phyloP scores from a whole-genome alignment of 1,140 invertebrate species.

The Andricus grossulariae region DNA sequence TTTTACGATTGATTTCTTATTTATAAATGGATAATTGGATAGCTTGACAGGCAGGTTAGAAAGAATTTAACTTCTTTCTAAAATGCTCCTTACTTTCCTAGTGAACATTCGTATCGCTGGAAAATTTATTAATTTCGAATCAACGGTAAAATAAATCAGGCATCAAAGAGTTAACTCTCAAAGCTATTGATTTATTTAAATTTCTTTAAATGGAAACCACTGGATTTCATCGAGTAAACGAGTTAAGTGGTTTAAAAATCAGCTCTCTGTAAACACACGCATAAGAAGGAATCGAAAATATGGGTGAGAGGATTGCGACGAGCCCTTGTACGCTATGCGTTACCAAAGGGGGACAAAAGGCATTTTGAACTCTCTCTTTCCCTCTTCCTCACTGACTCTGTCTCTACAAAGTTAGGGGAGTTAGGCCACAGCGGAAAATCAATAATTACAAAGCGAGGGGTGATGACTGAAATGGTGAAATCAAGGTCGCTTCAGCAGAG shows the following conservation, averaged over 20 bases:
- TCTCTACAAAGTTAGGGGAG: conserved; percentile 74
- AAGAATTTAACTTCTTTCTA: no score
- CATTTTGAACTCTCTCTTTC: conserved; percentile 69
- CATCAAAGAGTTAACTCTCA: no score
- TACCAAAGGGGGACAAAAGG: conserved; percentile 70
- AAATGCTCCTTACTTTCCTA: no score
- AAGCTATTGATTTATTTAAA: no score
- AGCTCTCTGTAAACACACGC: conserved; percentile 35
- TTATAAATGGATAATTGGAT: no score
- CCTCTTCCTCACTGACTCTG: conserved; percentile 50
- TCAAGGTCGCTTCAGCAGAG: conserved; percentile 71
- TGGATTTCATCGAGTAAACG: background rate
- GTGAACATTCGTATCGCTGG: no score
- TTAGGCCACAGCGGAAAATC: conserved; percentile 73
- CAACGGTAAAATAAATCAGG: no score
- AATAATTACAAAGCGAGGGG: conserved; percentile 76
- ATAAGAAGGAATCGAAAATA: conserved; percentile 61
- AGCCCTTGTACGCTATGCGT: conserved; percentile 61
- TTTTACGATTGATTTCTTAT: no score
- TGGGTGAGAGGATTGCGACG: conserved; percentile 62
- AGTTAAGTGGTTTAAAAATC: background rate
- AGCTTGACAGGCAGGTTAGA: no score
- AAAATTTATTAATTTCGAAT: no score
- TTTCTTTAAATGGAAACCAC: no score
- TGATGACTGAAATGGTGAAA: conserved; percentile 76